Percentiles rank a stretch among this genome's conserved stretches.
These are phyloP conservation scores for Epinotia brunnichana DNA, from an alignment of 2,888 invertebrate species.

Conservation along the genomic window DNA sequence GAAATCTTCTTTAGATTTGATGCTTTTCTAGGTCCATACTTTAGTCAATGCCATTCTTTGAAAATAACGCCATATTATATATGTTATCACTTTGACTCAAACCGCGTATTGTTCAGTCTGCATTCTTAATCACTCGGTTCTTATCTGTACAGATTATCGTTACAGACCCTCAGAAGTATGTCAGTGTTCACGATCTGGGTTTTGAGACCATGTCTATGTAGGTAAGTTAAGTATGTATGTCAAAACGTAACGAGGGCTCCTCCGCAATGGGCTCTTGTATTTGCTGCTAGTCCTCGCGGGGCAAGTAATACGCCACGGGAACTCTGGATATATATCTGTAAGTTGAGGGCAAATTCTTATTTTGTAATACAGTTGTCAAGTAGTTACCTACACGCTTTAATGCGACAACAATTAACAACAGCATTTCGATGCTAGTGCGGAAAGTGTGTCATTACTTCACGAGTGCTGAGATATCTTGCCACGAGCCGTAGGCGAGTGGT, in stretches of 20 bases:
- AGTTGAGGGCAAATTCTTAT: too few species aligned
- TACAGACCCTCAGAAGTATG: slow-evolving; percentile 65
- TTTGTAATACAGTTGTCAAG: too few species aligned
- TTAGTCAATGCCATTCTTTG: too few species aligned
- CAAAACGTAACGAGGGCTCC: slow-evolving; percentile 65
- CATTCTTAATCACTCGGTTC: slow-evolving; percentile 66
- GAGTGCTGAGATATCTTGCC: too few species aligned
- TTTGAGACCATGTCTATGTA: slow-evolving; percentile 61
- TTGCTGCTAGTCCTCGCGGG: slow-evolving; percentile 39
- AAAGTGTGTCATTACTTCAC: too few species aligned
- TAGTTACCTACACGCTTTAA: too few species aligned
- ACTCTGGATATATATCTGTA: too few species aligned
- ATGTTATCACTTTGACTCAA: background rate
- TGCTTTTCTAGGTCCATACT: too few species aligned
- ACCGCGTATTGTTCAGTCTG: slow-evolving; percentile 52
- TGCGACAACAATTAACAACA: too few species aligned
- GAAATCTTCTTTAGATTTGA: too few species aligned
- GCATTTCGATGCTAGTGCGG: too few species aligned
- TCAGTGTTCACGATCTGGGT: slow-evolving; percentile 73
- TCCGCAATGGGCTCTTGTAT: slow-evolving; percentile 55
- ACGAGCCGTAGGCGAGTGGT: too few species aligned
- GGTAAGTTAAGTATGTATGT: slow-evolving; percentile 68
- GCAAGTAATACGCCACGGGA: background rate
- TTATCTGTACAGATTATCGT: slow-evolving; percentile 20
- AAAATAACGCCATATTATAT: background rate